Base-by-base conservation (phyloP, 1,140 invertebrate species). In the Theocolax elegans region DNA sequence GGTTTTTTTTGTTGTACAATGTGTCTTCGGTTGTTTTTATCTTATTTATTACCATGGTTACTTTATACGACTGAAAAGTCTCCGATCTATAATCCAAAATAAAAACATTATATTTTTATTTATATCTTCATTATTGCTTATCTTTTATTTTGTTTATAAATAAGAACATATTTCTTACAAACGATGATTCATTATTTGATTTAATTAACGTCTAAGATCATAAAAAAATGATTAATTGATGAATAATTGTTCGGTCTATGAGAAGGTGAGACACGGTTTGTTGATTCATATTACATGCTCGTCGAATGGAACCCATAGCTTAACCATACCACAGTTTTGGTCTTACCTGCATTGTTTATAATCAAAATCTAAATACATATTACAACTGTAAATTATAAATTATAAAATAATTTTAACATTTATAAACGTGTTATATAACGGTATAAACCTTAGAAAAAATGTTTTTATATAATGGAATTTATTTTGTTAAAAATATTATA, bases 211-310 rank as follows among this genome's bases (percentile, higher is more conserved):
- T n/a, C n/a, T n/a, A n/a, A n/a, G n/a, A n/a, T n/a, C n/a, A n/a
- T n/a, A n/a, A n/a, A n/a, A n/a, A n/a, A n/a, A n/a, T n/a, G n/a
- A n/a, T n/a, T n/a, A n/a, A n/a, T n/a, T n/a, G n/a, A n/a, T n/a
- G n/a, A n/a, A n/a, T n/a, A n/a, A n/a, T n/a, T n/a, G n/a, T n/a
- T n/a, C n/a, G n/a, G n/a, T n/a, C n/a, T n/a, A n/a, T n/a, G n/a
- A n/a, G n/a, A n/a, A n/a, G n/a, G n/a, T n/a, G 23, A 21, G 66
- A 68, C 75, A 85, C 81, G 82, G 79, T 75, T 76, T 76, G 82
- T 84, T 84, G 82, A 66, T 54, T 83, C 81, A 73, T 79, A 85
- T 85, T 84, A 85, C 83, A 83, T 75, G 82, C 83, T 84, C 74
- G 75, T 77, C 75, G 79, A 75, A 83, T 76, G 80, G 81, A 84